Evolutionary conservation across 1,140 invertebrate genomes (phyloP), one percentile per base, ranked within the genome.

Genomic region (Thereuonema tuberculata): DNA sequence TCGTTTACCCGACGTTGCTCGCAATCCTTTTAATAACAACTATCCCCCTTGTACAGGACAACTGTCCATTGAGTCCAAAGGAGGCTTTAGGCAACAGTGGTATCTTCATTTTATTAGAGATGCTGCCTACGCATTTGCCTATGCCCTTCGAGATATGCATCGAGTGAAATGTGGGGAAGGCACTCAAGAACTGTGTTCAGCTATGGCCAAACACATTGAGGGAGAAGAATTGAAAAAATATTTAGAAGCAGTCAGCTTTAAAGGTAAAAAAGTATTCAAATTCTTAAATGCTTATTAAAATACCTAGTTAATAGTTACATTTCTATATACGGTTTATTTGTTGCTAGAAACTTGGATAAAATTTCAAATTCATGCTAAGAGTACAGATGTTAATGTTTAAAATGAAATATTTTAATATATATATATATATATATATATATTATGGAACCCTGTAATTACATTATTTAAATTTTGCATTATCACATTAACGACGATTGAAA

Each of bases 31-130:
- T 56, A 68, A 63, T 37, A 43, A 27, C 15, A 56, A 61, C 28
- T 63, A 62, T 53, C 49, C 24, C 21, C 59, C 62, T 62, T 70
- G 66, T 47, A 48, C 49, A 2, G 24, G 31, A 3, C 46, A 24
- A 21, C 61, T 65, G n/a, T 29, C 60, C 1, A 54, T 53, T 9
- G 48, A 50, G 5, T 31, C 17, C 17, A 17, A 17, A 15, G 53
- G 56, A 20, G 69, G 71, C 0, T 76, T 76, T 66, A 68, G 67
- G 26, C 76, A 78, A 60, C 73, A 74, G 28, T 68, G 70, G 20
- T 78, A 76, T 61, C 62, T 80, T 24, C 79, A 81, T 64, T 80
- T 81, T 64, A 74, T 81, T 0, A 64, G 80, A 17, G 80, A 81
- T 64, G 74, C 80, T 0, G 76, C 75, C 1, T 79, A 80, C 64